Evolutionary conservation across 2,888 invertebrate genomes (phyloP), one percentile per base, ranked within the genome.

Genomic region (Flabesymbios commensalis): DNA sequence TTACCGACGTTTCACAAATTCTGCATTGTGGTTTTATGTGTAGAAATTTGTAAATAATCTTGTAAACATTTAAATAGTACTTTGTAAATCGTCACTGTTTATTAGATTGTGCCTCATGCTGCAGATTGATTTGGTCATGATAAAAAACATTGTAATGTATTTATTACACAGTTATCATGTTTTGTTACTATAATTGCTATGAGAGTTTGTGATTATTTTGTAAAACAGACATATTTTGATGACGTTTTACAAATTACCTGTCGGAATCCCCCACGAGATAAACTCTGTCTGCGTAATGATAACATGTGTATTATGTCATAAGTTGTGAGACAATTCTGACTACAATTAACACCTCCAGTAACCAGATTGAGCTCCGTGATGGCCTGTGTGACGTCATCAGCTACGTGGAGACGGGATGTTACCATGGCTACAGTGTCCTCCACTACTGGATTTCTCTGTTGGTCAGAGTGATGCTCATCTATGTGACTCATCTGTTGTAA

Each of bases 351-450:
- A n/a, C n/a, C n/a, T n/a, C n/a, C 54, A 26, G 51, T 47, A 26
- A 54, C 41, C 31, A 33, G 57, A 24, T 48, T 43, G 29, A 60
- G 26, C 31, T 61, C 64, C 28, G 43, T 48, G 19, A 75, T 33
- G 3, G 72, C 72, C 48, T 69, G 64, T 42, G 73, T 69, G 32
- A 77, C 71, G 51, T 74, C 72, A 22, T 57, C 60, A 22, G 74
- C 73, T 17, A 75, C 75, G 1, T 71, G 64, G 32, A 60, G 58
- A n/a, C 67, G 59, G 4, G 72, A 59, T 56, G 71, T 67, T 41
- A 79, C 59, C 63, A 78, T 64, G 28, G 69, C 57, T 1, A 75
- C 53, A 22, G 75, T 53, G 57, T 77, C 75, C 39, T 74, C 74
- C 2, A 77, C 61, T 14, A 78, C 65, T 7, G 68, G 68, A 51